These are phyloP conservation scores for Rhabdornis inornatus DNA, from an alignment of 2,113 vertebrate genomes.

Conservation along the genomic window DNA sequence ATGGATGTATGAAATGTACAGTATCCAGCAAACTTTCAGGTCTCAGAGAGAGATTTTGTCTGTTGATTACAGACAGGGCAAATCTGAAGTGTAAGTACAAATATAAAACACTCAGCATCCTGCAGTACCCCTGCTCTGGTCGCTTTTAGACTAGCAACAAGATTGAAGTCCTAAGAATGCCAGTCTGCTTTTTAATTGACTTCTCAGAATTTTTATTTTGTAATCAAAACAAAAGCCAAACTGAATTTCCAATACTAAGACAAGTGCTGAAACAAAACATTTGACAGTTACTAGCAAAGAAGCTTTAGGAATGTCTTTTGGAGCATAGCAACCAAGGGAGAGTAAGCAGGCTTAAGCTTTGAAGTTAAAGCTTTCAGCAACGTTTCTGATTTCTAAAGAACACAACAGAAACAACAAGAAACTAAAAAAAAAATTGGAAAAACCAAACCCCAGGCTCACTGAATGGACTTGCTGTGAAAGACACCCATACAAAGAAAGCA, in stretches of 20 bases:
- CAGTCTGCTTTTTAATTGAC: slow-evolving; percentile 18
- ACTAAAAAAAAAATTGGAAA: background rate
- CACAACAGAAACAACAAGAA: slow-evolving; percentile 19
- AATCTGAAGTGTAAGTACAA: background rate
- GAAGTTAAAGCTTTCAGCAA: slow-evolving; percentile 45
- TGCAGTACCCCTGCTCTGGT: background rate
- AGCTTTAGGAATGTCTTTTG: slow-evolving; percentile 7
- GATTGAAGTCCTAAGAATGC: background rate
- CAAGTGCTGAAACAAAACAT: background rate
- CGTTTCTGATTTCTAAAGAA: background rate
- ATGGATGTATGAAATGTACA: background rate
- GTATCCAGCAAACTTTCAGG: background rate
- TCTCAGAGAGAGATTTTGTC: background rate
- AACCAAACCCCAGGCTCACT: background rate
- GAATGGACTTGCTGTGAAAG: background rate
- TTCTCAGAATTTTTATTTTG: background rate
- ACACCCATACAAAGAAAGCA: background rate
- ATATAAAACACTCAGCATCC: background rate
- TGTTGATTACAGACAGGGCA: background rate
- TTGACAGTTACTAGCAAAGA: slow-evolving; percentile 15
- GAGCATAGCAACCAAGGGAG: slow-evolving; percentile 5
- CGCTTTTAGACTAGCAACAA: background rate
- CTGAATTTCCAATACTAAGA: background rate
- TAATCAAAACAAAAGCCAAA: slow-evolving; percentile 5
- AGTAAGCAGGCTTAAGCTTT: slow-evolving; percentile 15